phyloP scores from a whole-genome alignment of 2,888 invertebrate species.

The Galeruca laticollis region DNA sequence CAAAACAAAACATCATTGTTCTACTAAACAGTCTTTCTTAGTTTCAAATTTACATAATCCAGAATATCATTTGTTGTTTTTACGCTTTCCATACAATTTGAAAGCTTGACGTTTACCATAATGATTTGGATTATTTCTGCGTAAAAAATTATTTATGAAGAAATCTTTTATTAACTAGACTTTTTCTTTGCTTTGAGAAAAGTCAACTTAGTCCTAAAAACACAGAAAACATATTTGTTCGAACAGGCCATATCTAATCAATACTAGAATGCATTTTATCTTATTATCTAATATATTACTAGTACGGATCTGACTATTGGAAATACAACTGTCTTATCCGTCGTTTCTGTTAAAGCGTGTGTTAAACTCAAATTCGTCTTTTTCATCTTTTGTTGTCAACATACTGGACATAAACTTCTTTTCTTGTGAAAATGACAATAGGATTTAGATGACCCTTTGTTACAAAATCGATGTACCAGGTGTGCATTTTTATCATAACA shows the following conservation, averaged over 20 bases:
- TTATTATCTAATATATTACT: neutral
- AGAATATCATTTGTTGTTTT: too few relatives aligned
- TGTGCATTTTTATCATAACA: conserved; percentile 22
- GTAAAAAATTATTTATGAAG: too few relatives aligned
- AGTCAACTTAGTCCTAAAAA: too few relatives aligned
- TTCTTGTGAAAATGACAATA: conserved; percentile 41
- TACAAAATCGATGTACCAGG: conserved; percentile 36
- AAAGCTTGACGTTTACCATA: neutral
- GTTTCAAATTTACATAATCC: too few relatives aligned
- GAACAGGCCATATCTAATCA: neutral
- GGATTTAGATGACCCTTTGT: conserved; percentile 45
- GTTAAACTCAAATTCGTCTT: conserved; percentile 42
- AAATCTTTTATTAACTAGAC: too few relatives aligned
- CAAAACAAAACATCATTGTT: too few relatives aligned
- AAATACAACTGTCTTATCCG: conserved; percentile 27
- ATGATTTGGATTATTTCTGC: too few relatives aligned
- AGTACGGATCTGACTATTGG: neutral
- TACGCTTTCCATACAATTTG: too few relatives aligned
- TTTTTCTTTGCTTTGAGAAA: too few relatives aligned
- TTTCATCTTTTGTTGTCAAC: conserved; percentile 44
- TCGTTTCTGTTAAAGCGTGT: conserved; percentile 45
- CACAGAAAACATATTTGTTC: too few relatives aligned
- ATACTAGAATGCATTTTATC: neutral
- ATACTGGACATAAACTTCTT: conserved; percentile 46
- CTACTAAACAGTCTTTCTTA: too few relatives aligned